Evolutionary conservation across 30 jellyfish, hydroid and myxozoan genomes (phyloP), one percentile per base, ranked within the genome.

Genomic region (Catostylus mosaicus): DNA sequence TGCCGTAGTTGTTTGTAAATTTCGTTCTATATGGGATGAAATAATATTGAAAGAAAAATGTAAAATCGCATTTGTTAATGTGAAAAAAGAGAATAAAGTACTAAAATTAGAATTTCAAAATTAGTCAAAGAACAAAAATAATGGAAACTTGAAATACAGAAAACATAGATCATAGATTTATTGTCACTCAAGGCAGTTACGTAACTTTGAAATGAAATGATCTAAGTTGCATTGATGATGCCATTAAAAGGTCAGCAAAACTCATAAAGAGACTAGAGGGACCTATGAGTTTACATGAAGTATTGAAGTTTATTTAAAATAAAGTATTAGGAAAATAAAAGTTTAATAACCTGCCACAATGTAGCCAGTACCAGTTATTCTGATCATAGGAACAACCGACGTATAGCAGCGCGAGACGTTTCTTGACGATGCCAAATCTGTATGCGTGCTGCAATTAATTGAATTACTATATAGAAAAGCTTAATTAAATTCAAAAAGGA

Each of bases 341-440:
- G 7, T 14, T 40, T 40, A 14, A 64, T 10, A 32, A 82, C 92
- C 92, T 16, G 72, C 85, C 16, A 71, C 50, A 0, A 75, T 54
- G 85, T 88, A 79, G 19, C 97, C 97, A 57, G 46, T 88, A 20
- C 85, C 91, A 18, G 22, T 32, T 20, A 88, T 29, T 56, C 91
- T 29, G 22, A 80, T 86, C 67, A 50, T 76, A 24, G 92, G 97
- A 1, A 31, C 62, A 65, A 88, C 93, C 6, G 92, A 57, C 30
- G 47, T 61, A 60, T 78, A 88, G 67, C 97, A 79, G 51, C 84
- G 88, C 12, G 93, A 87, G 23, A 88, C 31, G 67, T 80, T 88
- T 73, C 86, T 73, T 12, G 97, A 43, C 59, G 48, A 76, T 26
- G 54, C 64, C 18, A 37, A 22, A 60, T 79, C 82, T 12, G 48